Evolutionary conservation across 2,113 vertebrate genomes (phyloP).

Genomic region (Motacilla alba): DNA sequence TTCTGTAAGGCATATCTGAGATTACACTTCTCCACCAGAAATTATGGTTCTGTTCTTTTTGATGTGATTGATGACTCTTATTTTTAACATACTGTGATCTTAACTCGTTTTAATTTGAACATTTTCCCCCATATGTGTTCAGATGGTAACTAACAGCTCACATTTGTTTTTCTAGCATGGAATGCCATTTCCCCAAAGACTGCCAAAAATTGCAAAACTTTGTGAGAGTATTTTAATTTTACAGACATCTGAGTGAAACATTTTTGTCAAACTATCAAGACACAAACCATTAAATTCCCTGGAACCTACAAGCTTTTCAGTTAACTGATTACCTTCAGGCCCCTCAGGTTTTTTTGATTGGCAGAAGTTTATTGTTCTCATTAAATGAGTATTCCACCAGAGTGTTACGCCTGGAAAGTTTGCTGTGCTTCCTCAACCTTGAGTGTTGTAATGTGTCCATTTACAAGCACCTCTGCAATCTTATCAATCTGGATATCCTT

Average conservation of each 20-base stretch:
- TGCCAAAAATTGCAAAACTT: slow-evolving; percentile 44
- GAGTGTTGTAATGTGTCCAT: background rate
- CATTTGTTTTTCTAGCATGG: slow-evolving; percentile 22
- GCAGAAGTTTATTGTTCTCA: slow-evolving; percentile 24
- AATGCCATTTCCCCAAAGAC: slow-evolving; percentile 13
- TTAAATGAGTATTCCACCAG: background rate
- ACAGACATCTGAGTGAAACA: background rate
- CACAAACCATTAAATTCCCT: slow-evolving; percentile 23
- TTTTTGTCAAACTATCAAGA: slow-evolving; percentile 49
- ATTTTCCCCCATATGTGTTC: background rate
- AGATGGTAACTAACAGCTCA: background rate
- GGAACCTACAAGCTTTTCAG: background rate
- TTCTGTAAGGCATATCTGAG: background rate
- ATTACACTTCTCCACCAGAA: background rate
- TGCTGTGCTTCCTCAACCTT: background rate
- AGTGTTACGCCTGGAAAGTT: background rate
- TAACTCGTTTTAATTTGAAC: slow-evolving; percentile 5
- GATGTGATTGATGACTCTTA: slow-evolving; percentile 27
- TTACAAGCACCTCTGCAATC: background rate
- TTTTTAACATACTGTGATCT: slow-evolving; percentile 46
- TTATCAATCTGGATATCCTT: background rate
- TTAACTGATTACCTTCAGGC: slow-evolving; percentile 41
- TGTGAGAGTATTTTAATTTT: slow-evolving; percentile 39
- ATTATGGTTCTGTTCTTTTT: background rate
- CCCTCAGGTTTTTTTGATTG: slow-evolving; percentile 28